Conservation (phyloP, 2,888 invertebrate genomes). For the Drepanosiphum platanoidis region DNA sequence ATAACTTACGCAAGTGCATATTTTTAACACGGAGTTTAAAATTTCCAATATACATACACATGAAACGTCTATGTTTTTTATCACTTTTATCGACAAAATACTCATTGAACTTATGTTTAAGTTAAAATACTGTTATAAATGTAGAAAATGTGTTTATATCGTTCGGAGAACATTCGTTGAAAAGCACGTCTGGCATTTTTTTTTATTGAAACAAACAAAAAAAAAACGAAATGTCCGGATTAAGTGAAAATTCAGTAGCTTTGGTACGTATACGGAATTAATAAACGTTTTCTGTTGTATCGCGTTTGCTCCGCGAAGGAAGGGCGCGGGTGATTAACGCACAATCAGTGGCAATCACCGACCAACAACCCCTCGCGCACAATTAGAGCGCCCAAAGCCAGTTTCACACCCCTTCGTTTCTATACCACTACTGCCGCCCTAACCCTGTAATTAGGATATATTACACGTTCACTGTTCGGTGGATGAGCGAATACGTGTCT, state of each 20-base stretch:
- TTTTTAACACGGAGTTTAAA: background rate
- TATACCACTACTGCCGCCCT: conserved; percentile 18
- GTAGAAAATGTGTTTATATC: background rate
- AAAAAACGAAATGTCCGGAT: conserved; percentile 43
- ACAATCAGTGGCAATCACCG: conserved; percentile 62
- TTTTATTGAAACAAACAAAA: background rate
- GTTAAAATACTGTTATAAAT: background rate
- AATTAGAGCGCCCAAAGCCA: conserved; percentile 61
- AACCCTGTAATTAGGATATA: conserved; percentile 60
- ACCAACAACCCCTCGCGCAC: conserved; percentile 60
- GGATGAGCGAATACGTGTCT: conserved; percentile 51
- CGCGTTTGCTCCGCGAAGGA: conserved; percentile 31
- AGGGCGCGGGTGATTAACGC: conserved; percentile 60
- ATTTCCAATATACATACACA: background rate
- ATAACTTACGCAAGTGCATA: background rate
- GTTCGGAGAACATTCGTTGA: background rate
- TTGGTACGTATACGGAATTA: conserved; percentile 47
- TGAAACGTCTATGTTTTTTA: background rate
- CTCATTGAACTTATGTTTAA: no score
- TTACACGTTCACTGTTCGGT: conserved; percentile 50
- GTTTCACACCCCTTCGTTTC: conserved; percentile 56
- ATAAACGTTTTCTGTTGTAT: conserved; percentile 57
- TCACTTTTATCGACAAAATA: background rate
- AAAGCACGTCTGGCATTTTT: background rate
- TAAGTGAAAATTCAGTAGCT: conserved; percentile 29